Evolutionary conservation across 2,888 invertebrate genomes (phyloP).

Genomic region (Molorchus minor): DNA sequence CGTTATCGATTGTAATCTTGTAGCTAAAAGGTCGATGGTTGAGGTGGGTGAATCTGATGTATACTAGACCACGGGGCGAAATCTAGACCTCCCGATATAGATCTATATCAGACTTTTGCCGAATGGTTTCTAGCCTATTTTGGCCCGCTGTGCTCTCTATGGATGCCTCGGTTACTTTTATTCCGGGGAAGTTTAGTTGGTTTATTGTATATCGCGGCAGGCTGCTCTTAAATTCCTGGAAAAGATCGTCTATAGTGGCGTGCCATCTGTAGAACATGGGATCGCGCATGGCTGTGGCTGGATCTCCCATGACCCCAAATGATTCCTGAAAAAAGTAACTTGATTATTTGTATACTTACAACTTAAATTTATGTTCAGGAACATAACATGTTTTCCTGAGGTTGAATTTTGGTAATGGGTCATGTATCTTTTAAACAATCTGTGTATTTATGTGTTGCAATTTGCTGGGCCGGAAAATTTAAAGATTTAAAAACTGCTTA

Average conservation of each 20-base stretch:
- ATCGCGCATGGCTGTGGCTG: conserved; percentile 86
- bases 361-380: too few species aligned
- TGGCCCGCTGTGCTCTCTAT: conserved; percentile 65
- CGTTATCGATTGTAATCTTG: conserved; percentile 59
- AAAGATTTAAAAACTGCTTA: too few species aligned
- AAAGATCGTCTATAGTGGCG: conserved; percentile 79
- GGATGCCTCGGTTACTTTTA: conserved; percentile 68
- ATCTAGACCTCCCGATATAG: conserved; percentile 82
- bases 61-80: conserved; percentile 80
- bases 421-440: too few species aligned
- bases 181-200: conserved; percentile 72
- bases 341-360: too few species aligned
- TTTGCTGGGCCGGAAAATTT: too few species aligned
- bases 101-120: conserved; percentile 83
- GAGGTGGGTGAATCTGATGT: conserved; percentile 73
- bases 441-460: too few species aligned
- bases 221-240: conserved; percentile 77
- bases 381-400: too few species aligned
- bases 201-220: conserved; percentile 71
- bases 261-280: conserved; percentile 90
- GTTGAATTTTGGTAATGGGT: too few species aligned
- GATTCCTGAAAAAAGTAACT: conserved; percentile 68
- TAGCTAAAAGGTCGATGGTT: conserved; percentile 79
- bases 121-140: conserved; percentile 75
- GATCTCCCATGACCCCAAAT: conserved; percentile 86